A percentile compares a stretch with the other conserved stretches of the same genome.
phyloP scores from a whole-genome alignment of 2,888 invertebrate genomes.

The Drosophila quinaria region DNA sequence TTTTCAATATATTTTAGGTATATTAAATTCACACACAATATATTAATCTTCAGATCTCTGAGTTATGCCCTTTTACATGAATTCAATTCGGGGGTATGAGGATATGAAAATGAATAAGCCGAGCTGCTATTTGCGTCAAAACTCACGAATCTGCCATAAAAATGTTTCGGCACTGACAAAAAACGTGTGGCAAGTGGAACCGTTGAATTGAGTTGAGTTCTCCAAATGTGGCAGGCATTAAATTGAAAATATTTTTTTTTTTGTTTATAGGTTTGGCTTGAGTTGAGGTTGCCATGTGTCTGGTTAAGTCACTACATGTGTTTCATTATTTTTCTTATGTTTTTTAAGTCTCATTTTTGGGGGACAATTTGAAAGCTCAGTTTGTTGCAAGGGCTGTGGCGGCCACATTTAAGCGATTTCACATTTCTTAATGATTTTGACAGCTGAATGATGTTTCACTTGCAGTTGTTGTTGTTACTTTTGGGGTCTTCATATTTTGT shows the following conservation, averaged over 20 bases:
- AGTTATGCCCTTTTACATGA: conserved; percentile 5
- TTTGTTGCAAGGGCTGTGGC: conserved; percentile 39
- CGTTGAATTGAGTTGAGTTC: conserved; percentile 12
- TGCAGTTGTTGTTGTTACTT: conserved; percentile 41
- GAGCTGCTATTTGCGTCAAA: conserved; percentile 76
- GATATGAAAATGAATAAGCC: conserved; percentile 24
- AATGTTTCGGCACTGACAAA: conserved; percentile 68
- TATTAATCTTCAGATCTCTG: not conserved
- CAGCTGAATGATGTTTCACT: conserved; percentile 83
- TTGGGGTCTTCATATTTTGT: conserved; percentile 34
- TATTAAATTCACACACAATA: conserved; percentile 3
- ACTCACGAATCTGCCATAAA: conserved; percentile 84
- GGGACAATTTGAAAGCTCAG: conserved; percentile 53
- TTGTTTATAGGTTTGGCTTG: conserved; percentile 37
- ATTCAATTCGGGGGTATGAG: conserved; percentile 2
- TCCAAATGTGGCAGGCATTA: conserved; percentile 53
- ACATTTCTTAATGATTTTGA: conserved; percentile 83
- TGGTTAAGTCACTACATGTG: conserved; percentile 58
- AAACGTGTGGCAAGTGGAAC: conserved; percentile 60
- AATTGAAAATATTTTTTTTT: conserved; percentile 46
- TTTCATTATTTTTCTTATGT: conserved; percentile 32
- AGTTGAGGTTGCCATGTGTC: conserved; percentile 48
- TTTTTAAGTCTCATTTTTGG: conserved; percentile 2
- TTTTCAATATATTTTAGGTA: conserved; percentile 6
- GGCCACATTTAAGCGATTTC: conserved; percentile 78